phyloP scores from a whole-genome alignment of 1,140 invertebrate genomes.

The Aphelinus certus region DNA sequence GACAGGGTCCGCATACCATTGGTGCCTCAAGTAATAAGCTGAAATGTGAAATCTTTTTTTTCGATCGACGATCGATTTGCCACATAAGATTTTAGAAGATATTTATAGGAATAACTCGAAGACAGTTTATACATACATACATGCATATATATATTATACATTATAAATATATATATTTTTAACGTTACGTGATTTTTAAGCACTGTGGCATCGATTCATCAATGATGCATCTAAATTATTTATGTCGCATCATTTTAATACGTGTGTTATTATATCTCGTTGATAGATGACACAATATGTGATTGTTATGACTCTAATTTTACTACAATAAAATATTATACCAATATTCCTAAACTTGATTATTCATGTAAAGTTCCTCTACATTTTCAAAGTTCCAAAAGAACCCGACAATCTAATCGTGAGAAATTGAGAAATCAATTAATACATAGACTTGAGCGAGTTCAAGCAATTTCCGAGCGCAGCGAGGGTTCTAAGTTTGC shows the following conservation, averaged over 20 bases:
- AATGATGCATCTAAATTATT: slow-evolving; percentile 66
- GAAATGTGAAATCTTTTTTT: slow-evolving; percentile 57
- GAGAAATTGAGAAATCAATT: neutral
- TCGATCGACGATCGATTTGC: slow-evolving; percentile 53
- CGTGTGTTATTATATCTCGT: slow-evolving; percentile 65
- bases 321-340: slow-evolving; percentile 65
- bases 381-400: no score
- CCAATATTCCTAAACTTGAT: slow-evolving; percentile 42
- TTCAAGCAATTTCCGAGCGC: no score
- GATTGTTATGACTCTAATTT: slow-evolving; percentile 68
- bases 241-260: slow-evolving; percentile 64
- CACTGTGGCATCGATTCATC: slow-evolving; percentile 60
- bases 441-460: neutral
- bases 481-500: no score
- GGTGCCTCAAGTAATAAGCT: slow-evolving; percentile 64
- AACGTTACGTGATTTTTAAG: slow-evolving; percentile 66
- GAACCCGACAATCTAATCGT: slow-evolving; percentile 5
- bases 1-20: slow-evolving; percentile 68
- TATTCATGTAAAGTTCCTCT: neutral
- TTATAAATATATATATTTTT: slow-evolving; percentile 57
- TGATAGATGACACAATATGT: slow-evolving; percentile 66
- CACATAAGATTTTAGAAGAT: slow-evolving; percentile 64
- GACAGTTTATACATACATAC: slow-evolving; percentile 63
- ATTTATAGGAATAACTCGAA: slow-evolving; percentile 63
- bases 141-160: slow-evolving; percentile 58